These are phyloP conservation scores for Beroe ovata DNA, from an alignment of 37 sponge, comb jelly and placozoan genomes.

Conservation along the genomic window DNA sequence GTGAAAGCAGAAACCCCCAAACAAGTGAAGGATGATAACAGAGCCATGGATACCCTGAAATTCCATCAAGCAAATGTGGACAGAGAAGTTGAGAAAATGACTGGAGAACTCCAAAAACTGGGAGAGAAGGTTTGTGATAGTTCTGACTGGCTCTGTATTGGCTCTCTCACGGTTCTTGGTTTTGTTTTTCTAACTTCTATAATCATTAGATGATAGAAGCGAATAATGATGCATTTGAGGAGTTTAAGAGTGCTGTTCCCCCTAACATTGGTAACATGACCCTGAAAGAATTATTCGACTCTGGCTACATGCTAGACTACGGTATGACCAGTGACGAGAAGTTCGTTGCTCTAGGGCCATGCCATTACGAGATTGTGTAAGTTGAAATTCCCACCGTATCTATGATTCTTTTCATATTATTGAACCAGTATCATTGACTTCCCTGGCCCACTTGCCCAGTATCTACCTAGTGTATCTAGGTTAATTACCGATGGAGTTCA, in stretches of 20 bases:
- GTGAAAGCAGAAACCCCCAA: not conserved
- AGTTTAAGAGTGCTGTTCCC: not conserved
- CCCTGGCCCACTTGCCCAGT: too few species aligned
- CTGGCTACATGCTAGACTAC: slow-evolving; percentile 42
- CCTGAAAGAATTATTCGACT: slow-evolving; percentile 36
- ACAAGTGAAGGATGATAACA: not conserved
- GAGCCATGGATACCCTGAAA: not conserved
- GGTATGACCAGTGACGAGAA: not conserved
- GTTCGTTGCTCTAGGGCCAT: slow-evolving; percentile 14
- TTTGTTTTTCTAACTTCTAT: too few species aligned
- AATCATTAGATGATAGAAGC: slow-evolving; percentile 37
- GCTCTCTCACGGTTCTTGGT: too few species aligned
- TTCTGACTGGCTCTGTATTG: too few species aligned
- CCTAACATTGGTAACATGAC: slow-evolving; percentile 41
- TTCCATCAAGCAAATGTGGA: not conserved
- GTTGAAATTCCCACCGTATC: too few species aligned
- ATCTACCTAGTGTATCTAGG: too few species aligned
- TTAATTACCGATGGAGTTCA: too few species aligned
- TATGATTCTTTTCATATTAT: too few species aligned
- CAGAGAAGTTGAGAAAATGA: slow-evolving; percentile 36
- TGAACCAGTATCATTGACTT: too few species aligned
- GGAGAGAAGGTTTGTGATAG: slow-evolving; percentile 45
- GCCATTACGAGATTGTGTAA: slow-evolving; percentile 9
- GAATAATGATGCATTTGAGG: slow-evolving; percentile 4
- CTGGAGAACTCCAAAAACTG: not conserved